phyloP scores from a whole-genome alignment of 2,888 invertebrate genomes.

The Eupithecia pulchellata region DNA sequence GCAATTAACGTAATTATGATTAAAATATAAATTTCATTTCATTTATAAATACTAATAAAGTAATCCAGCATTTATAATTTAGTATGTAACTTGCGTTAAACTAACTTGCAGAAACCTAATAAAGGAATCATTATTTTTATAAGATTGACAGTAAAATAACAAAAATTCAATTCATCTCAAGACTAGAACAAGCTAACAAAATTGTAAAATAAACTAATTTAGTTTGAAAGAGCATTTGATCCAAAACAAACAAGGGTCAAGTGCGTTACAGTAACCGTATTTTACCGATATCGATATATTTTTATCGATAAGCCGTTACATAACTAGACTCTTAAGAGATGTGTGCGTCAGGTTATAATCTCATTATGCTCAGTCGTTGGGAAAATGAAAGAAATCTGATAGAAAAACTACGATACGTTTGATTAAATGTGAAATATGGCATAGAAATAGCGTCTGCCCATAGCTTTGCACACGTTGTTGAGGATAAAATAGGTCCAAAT shows the following conservation, averaged over 20 bases:
- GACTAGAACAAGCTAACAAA: constrained; percentile 17
- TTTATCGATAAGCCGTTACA: constrained; percentile 20
- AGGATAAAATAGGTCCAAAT: not conserved
- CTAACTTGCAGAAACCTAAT: too few species aligned
- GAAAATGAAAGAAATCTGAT: constrained; percentile 12
- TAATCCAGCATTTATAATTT: not conserved
- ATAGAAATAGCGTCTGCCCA: not conserved
- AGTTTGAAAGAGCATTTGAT: constrained; percentile 22
- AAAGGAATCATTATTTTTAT: too few species aligned
- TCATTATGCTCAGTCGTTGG: constrained; percentile 14
- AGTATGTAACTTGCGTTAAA: not conserved
- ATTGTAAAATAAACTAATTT: constrained; percentile 28
- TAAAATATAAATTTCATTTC: too few species aligned
- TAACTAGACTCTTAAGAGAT: constrained; percentile 10
- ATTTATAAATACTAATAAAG: too few species aligned
- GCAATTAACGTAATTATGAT: not conserved
- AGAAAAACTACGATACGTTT: constrained; percentile 7
- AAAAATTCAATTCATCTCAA: constrained; percentile 25
- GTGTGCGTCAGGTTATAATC: constrained; percentile 12
- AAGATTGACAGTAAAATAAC: constrained; percentile 22
- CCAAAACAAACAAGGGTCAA: constrained; percentile 22
- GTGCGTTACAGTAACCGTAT: not conserved
- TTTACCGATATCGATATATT: constrained; percentile 16
- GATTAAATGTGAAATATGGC: not conserved
- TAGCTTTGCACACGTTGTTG: not conserved